A percentile compares a stretch with the other conserved stretches of the same genome.
Evolutionary conservation across 2,888 invertebrate species (phyloP).

Genomic region (Arrhopalites spinosus): DNA sequence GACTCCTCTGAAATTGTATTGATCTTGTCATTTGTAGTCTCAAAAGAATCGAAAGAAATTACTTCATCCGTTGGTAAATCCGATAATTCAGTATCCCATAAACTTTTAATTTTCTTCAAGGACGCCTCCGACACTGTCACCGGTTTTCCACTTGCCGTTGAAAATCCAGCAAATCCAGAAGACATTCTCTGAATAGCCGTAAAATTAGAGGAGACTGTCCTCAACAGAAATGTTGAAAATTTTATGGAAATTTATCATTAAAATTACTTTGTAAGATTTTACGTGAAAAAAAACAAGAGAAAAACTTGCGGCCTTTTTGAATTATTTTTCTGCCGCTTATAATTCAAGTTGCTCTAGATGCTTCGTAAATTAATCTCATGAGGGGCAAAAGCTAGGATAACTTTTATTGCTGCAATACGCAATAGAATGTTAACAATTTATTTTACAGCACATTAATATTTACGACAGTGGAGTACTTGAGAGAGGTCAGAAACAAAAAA

Average conservation of each 20-base stretch:
- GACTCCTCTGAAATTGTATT: background rate
- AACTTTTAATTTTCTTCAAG: constrained; percentile 57
- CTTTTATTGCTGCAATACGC: too few relatives aligned
- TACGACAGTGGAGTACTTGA: too few relatives aligned
- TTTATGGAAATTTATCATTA: too few relatives aligned
- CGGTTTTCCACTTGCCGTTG: constrained; percentile 59
- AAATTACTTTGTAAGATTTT: too few relatives aligned
- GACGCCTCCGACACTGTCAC: constrained; percentile 59
- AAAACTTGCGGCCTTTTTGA: too few relatives aligned
- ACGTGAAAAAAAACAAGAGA: too few relatives aligned
- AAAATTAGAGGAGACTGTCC: background rate
- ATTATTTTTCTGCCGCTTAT: too few relatives aligned
- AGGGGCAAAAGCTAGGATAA: too few relatives aligned
- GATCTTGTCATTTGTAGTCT: background rate
- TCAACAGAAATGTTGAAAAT: background rate
- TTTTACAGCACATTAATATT: too few relatives aligned
- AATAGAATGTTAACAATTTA: too few relatives aligned
- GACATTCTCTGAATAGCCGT: background rate
- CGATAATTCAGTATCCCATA: constrained; percentile 54
- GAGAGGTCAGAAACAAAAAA: background rate
- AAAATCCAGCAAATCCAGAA: constrained; percentile 43
- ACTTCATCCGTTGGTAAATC: background rate
- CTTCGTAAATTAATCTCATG: too few relatives aligned
- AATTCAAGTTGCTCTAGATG: too few relatives aligned
- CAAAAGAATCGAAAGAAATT: background rate